Evolutionary conservation across 2,113 vertebrate species (phyloP), one percentile per base, ranked within the genome.

Genomic region (Rallus limicola): DNA sequence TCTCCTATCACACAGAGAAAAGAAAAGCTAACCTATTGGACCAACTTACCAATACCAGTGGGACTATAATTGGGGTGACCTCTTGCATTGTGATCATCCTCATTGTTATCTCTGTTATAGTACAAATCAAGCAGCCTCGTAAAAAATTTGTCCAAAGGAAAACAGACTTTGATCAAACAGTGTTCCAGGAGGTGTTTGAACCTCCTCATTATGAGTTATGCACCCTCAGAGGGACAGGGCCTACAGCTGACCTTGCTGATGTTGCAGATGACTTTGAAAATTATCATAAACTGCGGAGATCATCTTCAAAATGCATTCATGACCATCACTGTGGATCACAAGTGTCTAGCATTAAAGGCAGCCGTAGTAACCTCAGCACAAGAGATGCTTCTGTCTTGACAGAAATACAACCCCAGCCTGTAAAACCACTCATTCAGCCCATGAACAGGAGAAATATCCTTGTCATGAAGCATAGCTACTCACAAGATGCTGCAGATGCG

Each of bases 381-480:
- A 98, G 99, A 44, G 99, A 99, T 52, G 98, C 99, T 93, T 97
- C 99, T 46, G 98, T 99, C 96, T 97, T 99, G 95, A 97, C 99
- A 20, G 99, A 99, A 95, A 98, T 99, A 83, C 98, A 98, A 67
- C 98, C 99, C 0, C 99, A 99, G 97, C 98, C 99, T 28, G 97
- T 98, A 97, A 99, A 99, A 90, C 98, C 99, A 52, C 98, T 99
- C 92, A 96, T 99, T 94, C 99, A 99, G 2, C 97, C 98, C 77
- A 86, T 98, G 52, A 99, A 98, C 98, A 98, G 99, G 59, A 98
- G 99, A 86, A 99, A 99, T 96, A 99, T 99, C 97, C 98, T 99
- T 86, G 99, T 99, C 96, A 99, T 99, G 99, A 99, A 99, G 98
- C 99, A 99, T 98, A 99, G 98, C 98, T 99, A 99, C 97, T 99